Percentiles rank a stretch among this genome's conserved stretches.
These are phyloP conservation scores for Microcebus murinus DNA, from an alignment of 2,113 vertebrate genomes.

Conservation along the genomic window DNA sequence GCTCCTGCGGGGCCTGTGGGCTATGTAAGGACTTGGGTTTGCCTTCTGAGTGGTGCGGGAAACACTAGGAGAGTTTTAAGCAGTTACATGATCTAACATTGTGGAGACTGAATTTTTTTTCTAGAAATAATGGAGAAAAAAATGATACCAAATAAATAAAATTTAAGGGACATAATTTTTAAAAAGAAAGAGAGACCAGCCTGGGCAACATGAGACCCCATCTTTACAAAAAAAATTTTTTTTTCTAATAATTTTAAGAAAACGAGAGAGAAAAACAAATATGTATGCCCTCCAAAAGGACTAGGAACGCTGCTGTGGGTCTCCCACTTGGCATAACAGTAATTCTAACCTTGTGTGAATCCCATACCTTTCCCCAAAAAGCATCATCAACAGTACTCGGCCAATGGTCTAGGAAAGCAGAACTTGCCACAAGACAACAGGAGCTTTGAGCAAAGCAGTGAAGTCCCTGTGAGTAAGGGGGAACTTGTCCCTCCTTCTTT, in stretches of 20 bases:
- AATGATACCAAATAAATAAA: neutral
- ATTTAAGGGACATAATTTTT: neutral
- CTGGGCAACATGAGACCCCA: too few relatives aligned
- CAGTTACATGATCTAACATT: neutral
- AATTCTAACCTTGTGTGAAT: neutral
- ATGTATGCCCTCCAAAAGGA: neutral
- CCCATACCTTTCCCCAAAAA: neutral
- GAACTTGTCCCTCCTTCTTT: neutral
- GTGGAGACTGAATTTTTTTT: neutral
- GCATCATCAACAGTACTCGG: too few relatives aligned
- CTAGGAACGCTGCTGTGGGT: neutral
- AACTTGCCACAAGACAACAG: neutral
- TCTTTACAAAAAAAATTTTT: too few relatives aligned
- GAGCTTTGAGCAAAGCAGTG: neutral
- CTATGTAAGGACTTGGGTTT: too few relatives aligned
- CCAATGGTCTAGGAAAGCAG: neutral
- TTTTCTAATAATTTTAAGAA: too few relatives aligned
- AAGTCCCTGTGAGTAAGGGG: neutral
- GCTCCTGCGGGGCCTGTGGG: fast-evolving
- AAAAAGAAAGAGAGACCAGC: neutral
- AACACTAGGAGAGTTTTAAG: neutral
- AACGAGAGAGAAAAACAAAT: neutral
- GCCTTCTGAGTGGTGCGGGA: too few relatives aligned
- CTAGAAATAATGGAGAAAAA: neutral
- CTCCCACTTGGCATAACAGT: neutral